Evolutionary conservation across 2,888 invertebrate genomes (phyloP).

Genomic region (Lacanobia oleracea): DNA sequence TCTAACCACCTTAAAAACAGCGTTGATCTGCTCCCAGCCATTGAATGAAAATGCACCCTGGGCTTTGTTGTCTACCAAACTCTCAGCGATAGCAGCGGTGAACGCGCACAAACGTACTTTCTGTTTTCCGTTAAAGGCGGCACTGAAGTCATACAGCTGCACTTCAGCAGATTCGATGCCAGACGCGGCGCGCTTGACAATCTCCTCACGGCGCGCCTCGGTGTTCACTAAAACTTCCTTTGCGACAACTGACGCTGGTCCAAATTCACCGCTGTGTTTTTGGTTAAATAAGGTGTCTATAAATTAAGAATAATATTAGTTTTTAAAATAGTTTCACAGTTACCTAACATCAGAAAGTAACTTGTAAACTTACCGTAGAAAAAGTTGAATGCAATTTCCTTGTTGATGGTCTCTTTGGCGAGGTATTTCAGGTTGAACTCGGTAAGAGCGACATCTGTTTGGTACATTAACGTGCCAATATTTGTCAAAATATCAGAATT

Average conservation of each 20-base stretch:
- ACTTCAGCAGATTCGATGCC: constrained; percentile 90
- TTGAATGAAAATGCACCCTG: constrained; percentile 84
- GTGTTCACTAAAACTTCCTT: constrained; percentile 83
- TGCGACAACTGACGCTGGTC: constrained; percentile 69
- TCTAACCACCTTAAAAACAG: constrained; percentile 82
- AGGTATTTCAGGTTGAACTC: constrained; percentile 87
- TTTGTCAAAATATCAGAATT: constrained; percentile 66
- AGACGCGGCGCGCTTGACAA: constrained; percentile 87
- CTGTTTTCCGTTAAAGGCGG: constrained; percentile 89
- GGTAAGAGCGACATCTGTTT: constrained; percentile 85
- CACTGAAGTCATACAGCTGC: constrained; percentile 87
- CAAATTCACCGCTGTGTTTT: constrained; percentile 73
- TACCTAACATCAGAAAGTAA: not conserved
- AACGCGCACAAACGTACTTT: constrained; percentile 85
- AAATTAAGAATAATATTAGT: constrained; percentile 40
- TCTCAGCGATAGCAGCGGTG: constrained; percentile 89
- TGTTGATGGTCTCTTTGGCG: constrained; percentile 83
- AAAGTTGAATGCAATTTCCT: constrained; percentile 80
- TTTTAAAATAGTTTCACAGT: not conserved
- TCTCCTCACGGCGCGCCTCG: constrained; percentile 86
- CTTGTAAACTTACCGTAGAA: constrained; percentile 74
- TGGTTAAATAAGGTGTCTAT: constrained; percentile 79
- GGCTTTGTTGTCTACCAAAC: constrained; percentile 89
- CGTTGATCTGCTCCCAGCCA: constrained; percentile 85
- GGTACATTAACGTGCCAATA: constrained; percentile 72